Evolutionary conservation across 2,113 vertebrate species (phyloP).

Genomic region (Proteles cristata): DNA sequence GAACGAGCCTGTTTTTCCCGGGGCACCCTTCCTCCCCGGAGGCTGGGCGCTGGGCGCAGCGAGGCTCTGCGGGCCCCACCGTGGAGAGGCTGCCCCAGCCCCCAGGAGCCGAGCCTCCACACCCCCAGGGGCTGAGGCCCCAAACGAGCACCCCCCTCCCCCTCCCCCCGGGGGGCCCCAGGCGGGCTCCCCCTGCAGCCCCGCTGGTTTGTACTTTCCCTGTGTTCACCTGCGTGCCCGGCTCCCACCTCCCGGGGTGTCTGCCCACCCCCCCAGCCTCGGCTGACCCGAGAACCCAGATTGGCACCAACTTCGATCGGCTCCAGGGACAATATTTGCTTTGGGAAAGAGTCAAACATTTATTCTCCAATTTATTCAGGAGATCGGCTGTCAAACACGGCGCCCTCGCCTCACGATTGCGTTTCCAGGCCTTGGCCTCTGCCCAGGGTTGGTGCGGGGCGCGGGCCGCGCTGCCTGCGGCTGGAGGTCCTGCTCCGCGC

Average conservation of each 20-base stretch:
- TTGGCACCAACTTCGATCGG: not conserved
- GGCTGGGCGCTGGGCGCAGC: not conserved
- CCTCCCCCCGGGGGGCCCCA: rapidly evolving
- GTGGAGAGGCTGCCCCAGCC: not conserved
- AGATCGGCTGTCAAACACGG: not conserved
- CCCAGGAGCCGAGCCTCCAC: not conserved
- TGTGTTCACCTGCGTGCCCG: rapidly evolving
- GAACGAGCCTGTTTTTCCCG: not conserved
- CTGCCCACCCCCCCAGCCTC: not conserved
- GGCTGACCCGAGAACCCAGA: not conserved
- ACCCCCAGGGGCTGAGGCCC: rapidly evolving
- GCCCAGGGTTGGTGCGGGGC: not conserved
- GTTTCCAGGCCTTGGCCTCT: not conserved
- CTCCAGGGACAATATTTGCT: slow-evolving; percentile 51
- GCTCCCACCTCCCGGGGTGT: not conserved
- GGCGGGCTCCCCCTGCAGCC: not conserved
- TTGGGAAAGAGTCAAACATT: slow-evolving; percentile 52
- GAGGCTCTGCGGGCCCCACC: not conserved
- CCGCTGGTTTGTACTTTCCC: not conserved
- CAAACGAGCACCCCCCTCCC: rapidly evolving
- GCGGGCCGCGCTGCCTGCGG: rapidly evolving
- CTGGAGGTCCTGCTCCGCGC: not conserved
- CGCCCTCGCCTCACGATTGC: not conserved
- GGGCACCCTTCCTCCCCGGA: not conserved
- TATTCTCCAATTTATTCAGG: slow-evolving; percentile 63